Base-by-base conservation (phyloP, 2,797 vertebrate species). In the Acestrorhynchus altus region DNA sequence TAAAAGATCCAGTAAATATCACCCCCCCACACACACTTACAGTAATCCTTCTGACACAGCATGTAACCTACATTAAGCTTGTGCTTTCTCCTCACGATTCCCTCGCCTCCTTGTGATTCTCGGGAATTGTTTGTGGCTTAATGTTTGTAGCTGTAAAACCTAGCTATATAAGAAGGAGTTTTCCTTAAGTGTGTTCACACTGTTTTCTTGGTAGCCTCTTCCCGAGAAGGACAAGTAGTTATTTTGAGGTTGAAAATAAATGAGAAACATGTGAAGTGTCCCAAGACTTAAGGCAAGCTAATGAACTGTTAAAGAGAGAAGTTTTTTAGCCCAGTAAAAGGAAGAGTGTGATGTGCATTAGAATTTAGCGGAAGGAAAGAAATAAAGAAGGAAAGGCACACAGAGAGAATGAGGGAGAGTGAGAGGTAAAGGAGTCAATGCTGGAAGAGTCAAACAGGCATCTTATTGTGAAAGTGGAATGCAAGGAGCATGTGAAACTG, bases 211-310 rank as follows among this genome's bases (percentile, higher is more conserved):
- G 20, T 24, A 26, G 24, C 26, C 49, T 16, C 40, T 54, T 49
- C 46, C 39, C 47, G 51, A 70, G 35, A 28, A 26, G 22, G 54
- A 61, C 47, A 78, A 71, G 35, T 20, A 9, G 28, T 40, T 69
- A 64, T 72, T 69, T 12, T 65, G 63, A n/a, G 60, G 22, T 46
- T 76, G 72, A 44, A 81, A 88, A 91, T 90, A 83, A 88, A 91
- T 91, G 83, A 72, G 75, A 90, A 89, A 67, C 90, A 86, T 77
- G 89, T 65, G 87, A 78, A 66, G 78, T 40, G 20, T 67, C 61
- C 46, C 31, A 69, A 69, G 61, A 77, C 73, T 47, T 18, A 39
- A n/a, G 3, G 35, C 31, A 68, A 72, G 79, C 82, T 77, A 90
- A 91, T 87, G 72, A 54, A 76, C 86, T 88, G 87, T 82, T 76